Evolutionary conservation across 2,797 vertebrate genomes (phyloP).

Genomic region (Fundulus diaphanus): DNA sequence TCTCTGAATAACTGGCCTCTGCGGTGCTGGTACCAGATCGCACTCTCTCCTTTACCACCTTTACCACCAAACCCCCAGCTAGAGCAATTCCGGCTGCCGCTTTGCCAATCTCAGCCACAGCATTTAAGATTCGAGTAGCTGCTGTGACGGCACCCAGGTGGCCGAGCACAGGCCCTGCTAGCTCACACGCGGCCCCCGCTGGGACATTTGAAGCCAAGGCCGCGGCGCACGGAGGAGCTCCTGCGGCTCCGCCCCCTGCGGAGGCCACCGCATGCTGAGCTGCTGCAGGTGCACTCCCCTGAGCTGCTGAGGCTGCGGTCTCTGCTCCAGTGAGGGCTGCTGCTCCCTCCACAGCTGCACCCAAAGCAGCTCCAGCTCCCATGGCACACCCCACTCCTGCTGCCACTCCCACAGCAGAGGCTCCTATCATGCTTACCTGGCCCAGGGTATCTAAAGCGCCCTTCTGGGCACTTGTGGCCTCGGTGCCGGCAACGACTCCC

Average conservation of each 20-base stretch:
- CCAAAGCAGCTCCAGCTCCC: slow-evolving; percentile 70
- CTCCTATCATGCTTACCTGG: slow-evolving; percentile 73
- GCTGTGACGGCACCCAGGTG: slow-evolving; percentile 31
- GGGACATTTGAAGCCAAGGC: slow-evolving; percentile 39
- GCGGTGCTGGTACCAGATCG: slow-evolving; percentile 39
- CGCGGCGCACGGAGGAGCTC: slow-evolving; percentile 36
- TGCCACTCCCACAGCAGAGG: slow-evolving; percentile 70
- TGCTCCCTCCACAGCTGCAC: slow-evolving; percentile 63
- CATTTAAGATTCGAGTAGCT: slow-evolving; percentile 50
- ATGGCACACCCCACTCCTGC: slow-evolving; percentile 72
- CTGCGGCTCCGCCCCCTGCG: slow-evolving; percentile 18
- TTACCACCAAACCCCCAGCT: slow-evolving; percentile 76
- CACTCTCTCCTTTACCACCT: slow-evolving; percentile 79
- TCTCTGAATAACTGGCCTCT: slow-evolving; percentile 67
- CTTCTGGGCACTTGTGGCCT: slow-evolving; percentile 63
- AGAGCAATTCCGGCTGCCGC: slow-evolving; percentile 69
- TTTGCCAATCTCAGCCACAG: slow-evolving; percentile 74
- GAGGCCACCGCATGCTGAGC: slow-evolving; percentile 41
- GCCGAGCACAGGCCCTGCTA: slow-evolving; percentile 33
- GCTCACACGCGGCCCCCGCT: slow-evolving; percentile 16
- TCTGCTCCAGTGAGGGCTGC: slow-evolving; percentile 57
- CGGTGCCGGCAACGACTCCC: slow-evolving; percentile 68
- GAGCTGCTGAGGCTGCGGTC: slow-evolving; percentile 30
- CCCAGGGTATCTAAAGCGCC: slow-evolving; percentile 71
- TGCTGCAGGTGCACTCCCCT: slow-evolving; percentile 37